phyloP scores from a whole-genome alignment of 37 sponge, comb jelly and placozoan species.

The Spongilla lacustris region DNA sequence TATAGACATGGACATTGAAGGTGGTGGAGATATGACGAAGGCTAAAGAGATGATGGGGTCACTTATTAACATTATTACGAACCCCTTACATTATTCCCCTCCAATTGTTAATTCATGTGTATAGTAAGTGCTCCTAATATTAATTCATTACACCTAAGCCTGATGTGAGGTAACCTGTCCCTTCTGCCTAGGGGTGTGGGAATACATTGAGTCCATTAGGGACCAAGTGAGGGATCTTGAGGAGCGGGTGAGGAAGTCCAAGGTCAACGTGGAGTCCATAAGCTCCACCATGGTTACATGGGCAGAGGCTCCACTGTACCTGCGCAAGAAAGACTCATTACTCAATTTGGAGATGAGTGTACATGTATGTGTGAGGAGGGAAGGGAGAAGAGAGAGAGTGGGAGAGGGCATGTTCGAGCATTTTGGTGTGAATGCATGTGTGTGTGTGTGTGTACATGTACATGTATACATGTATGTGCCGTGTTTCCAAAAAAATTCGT shows the following conservation, averaged over 20 bases:
- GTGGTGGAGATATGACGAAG: too few relatives aligned
- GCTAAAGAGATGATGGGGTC: too few relatives aligned
- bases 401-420: neutral
- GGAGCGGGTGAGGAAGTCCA: slow-evolving; percentile 79
- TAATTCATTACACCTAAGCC: too few relatives aligned
- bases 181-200: slow-evolving; percentile 85
- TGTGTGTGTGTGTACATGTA: neutral
- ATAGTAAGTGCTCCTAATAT: too few relatives aligned
- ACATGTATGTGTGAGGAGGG: too few relatives aligned
- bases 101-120: neutral
- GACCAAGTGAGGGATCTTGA: slow-evolving; percentile 90
- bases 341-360: slow-evolving; percentile 81
- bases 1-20: too few relatives aligned
- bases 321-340: slow-evolving; percentile 72
- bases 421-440: neutral
- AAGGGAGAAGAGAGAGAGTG: neutral
- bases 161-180: too few relatives aligned
- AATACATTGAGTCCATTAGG: slow-evolving; percentile 93
- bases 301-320: slow-evolving; percentile 87
- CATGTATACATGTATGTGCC: too few relatives aligned
- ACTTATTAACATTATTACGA: neutral
- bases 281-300: slow-evolving; percentile 86
- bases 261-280: slow-evolving; percentile 91
- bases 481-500: too few relatives aligned
- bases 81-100: neutral